Conservation (phyloP, 2,888 invertebrate genomes). For the Hyles lineata region DNA sequence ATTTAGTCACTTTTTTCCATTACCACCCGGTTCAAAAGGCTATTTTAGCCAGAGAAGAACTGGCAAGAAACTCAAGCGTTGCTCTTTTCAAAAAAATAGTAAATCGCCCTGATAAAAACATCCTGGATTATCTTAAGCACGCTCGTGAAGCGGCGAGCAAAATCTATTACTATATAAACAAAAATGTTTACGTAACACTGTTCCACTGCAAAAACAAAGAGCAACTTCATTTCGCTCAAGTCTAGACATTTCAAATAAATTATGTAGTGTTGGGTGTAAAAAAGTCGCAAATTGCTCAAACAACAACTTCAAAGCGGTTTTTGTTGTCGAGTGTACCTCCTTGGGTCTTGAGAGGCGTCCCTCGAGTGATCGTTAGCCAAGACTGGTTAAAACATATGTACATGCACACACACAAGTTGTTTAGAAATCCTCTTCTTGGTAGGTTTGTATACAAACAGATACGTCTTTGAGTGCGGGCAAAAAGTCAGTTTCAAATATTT, state of each 20-base stretch:
- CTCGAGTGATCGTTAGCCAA: slow-evolving; percentile 29
- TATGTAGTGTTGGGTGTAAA: slow-evolving; percentile 7
- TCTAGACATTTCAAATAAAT: slow-evolving; percentile 20
- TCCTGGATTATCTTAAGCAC: no score
- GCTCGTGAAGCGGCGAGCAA: no score
- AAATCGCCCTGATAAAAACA: no score
- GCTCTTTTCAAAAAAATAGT: no score
- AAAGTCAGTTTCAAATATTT: no score
- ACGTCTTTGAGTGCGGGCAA: no score
- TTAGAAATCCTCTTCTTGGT: not conserved
- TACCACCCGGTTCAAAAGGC: no score
- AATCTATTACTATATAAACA: no score
- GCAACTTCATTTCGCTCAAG: not conserved
- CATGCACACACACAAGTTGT: not conserved
- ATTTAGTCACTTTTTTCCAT: no score
- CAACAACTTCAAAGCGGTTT: slow-evolving; percentile 24
- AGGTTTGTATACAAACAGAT: no score
- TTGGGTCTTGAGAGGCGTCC: not conserved
- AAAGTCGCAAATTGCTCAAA: slow-evolving; percentile 10
- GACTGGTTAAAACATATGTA: not conserved
- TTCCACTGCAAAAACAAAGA: not conserved
- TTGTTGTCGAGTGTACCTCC: slow-evolving; percentile 23
- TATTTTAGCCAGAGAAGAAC: no score
- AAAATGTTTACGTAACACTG: not conserved
- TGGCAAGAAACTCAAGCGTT: no score